Percentiles rank a stretch among this genome's conserved stretches.
These are phyloP conservation scores for Drosophila falleni DNA, from an alignment of 2,888 invertebrate genomes.

Conservation along the genomic window DNA sequence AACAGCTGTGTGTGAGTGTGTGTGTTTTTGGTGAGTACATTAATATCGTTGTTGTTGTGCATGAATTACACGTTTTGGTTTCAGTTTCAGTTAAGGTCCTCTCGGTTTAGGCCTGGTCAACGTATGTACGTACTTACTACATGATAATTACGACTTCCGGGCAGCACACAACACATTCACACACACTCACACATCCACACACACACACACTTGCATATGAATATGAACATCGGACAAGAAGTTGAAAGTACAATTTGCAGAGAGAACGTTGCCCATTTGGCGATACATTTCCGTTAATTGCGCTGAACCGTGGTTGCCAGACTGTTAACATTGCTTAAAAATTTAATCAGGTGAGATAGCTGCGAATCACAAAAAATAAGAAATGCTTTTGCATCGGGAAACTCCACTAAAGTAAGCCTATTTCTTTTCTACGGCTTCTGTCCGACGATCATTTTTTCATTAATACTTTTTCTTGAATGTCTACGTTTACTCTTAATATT, in stretches of 20 bases:
- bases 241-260: slow-evolving; percentile 31
- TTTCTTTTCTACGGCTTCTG: no score
- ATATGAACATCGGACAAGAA: slow-evolving; percentile 47
- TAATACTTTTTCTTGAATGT: no score
- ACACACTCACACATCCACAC: slow-evolving; percentile 12
- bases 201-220: slow-evolving; percentile 23
- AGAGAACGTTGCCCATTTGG: slow-evolving; percentile 40
- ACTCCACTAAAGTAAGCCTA: no score
- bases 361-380: no score
- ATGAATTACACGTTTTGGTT: slow-evolving; percentile 50
- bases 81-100: slow-evolving; percentile 36
- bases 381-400: no score
- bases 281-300: slow-evolving; percentile 43
- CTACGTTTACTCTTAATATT: no score
- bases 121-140: slow-evolving; percentile 57
- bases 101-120: slow-evolving; percentile 49
- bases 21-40: slow-evolving; percentile 57
- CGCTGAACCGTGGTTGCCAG: slow-evolving; percentile 34
- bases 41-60: slow-evolving; percentile 59
- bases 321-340: not conserved
- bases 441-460: no score
- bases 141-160: slow-evolving; percentile 84
- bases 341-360: not conserved
- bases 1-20: slow-evolving; percentile 41
- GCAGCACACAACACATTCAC: slow-evolving; percentile 39